These are phyloP conservation scores for Podarcis lilfordi DNA, from an alignment of 2,797 vertebrate genomes.

Conservation along the genomic window DNA sequence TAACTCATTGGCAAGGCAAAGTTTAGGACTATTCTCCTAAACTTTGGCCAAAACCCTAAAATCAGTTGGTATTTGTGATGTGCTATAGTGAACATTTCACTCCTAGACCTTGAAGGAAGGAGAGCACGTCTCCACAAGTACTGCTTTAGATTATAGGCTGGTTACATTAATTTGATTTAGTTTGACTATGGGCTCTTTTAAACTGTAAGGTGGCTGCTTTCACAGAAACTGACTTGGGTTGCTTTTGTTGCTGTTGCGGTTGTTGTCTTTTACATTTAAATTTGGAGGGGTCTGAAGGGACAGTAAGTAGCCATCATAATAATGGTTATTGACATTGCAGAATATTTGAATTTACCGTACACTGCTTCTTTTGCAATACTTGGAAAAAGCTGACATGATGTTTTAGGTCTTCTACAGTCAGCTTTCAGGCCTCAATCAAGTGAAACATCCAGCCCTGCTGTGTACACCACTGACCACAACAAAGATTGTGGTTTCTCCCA, in stretches of 20 bases:
- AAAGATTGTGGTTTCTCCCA: conserved; percentile 91
- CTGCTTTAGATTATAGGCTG: conserved; percentile 30
- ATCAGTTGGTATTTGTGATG: neutral
- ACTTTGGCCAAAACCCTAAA: neutral
- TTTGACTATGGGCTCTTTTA: conserved; percentile 21
- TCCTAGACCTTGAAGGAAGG: neutral
- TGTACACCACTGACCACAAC: conserved; percentile 92
- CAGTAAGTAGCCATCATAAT: conserved; percentile 56
- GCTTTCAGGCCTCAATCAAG: conserved; percentile 78
- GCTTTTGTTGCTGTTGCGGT: neutral
- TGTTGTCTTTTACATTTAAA: conserved; percentile 33
- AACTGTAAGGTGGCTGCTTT: neutral
- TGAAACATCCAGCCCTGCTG: conserved; percentile 85
- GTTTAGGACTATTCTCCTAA: accelerated
- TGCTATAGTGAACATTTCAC: accelerated
- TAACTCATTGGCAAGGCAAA: conserved; percentile 15
- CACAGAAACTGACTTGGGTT: conserved; percentile 24
- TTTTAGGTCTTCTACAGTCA: conserved; percentile 75
- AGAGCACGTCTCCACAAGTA: neutral
- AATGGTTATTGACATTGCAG: conserved; percentile 70
- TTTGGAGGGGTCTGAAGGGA: neutral
- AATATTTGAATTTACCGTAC: conserved; percentile 68
- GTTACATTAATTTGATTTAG: conserved; percentile 40
- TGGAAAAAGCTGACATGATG: conserved; percentile 73
- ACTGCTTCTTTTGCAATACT: conserved; percentile 72